Conservation (phyloP, 2,113 vertebrate species). For the Elephantulus edwardii region DNA sequence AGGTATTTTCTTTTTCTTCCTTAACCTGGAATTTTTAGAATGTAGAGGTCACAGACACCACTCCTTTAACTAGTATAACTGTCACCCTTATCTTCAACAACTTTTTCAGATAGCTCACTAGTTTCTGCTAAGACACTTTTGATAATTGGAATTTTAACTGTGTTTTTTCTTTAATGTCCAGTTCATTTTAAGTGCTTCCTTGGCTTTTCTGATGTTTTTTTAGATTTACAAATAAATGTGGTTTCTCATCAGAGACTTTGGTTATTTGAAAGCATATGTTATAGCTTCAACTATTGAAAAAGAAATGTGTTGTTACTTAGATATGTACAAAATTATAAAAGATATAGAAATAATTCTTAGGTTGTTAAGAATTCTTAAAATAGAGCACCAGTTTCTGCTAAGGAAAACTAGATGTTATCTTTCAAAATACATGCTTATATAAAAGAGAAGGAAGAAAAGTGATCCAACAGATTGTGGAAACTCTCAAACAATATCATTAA, state of each 20-base stretch:
- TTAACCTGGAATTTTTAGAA: not conserved
- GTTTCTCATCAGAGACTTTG: not conserved
- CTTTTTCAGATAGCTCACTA: not conserved
- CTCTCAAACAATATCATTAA: too few species aligned
- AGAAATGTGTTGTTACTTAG: not conserved
- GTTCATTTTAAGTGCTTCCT: too few species aligned
- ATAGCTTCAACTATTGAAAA: not conserved
- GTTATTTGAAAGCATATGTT: not conserved
- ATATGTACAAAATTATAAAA: slow-evolving; percentile 17
- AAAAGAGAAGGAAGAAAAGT: too few species aligned
- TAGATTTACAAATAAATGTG: not conserved
- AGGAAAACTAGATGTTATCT: not conserved
- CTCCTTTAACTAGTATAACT: not conserved
- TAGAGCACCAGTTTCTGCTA: slow-evolving; percentile 21
- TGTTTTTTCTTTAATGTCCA: not conserved
- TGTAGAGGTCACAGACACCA: not conserved
- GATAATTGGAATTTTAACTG: not conserved
- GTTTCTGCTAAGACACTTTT: not conserved
- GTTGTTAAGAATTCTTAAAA: slow-evolving; percentile 38
- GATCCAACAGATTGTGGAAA: too few species aligned
- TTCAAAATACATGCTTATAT: not conserved
- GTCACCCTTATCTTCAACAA: not conserved
- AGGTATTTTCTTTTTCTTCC: slow-evolving; percentile 82
- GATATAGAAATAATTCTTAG: slow-evolving; percentile 29
- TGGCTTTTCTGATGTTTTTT: too few species aligned